Evolutionary conservation across 2,113 vertebrate species (phyloP), one percentile per base, ranked within the genome.

Genomic region (Lasiurus borealis): DNA sequence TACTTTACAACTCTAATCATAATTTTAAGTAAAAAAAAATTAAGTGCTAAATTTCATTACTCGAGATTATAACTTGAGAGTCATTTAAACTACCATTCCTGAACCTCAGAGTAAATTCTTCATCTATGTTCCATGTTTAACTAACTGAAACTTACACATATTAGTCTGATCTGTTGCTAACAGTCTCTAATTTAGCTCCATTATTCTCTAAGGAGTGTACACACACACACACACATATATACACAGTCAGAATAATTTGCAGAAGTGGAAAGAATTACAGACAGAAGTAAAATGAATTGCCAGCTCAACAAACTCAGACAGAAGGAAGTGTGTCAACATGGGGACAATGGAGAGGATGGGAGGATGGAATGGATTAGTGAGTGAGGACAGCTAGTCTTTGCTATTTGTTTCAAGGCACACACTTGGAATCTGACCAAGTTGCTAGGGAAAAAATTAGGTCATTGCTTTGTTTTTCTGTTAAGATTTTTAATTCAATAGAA

Each of bases 401-500:
- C 69, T 82, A 29, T 46, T 84, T 96, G 90, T 86, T 96, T 97
- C 73, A 85, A 96, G 68, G 72, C 1, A 7, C 31, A 83, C 73
- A 95, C 93, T 73, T 90, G 95, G 72, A 97, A 96, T 48, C 89
- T 34, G 80, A 66, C 34, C 83, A 83, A 84, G 64, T 71, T 93
- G 66, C 85, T 92, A 93, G 78, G 83, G 44, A 64, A 96, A 93
- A 97, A 95, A 89, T 21, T 57, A 83, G 90, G 96, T 95, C 82
- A 94, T 6, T 77, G 83, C 95, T 81, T 97, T 95, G 36, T 82
- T 82, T 71, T 97, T 85, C 69, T 87, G 19, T 90, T 93, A 89
- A 89, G 68, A 94, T 62, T 94, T 96, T 83, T 76, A 94, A 96
- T 96, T 93, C 84, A 96, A 92, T 85, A 92, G 88, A 97, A 95